Evolutionary conservation across 2,888 invertebrate species (phyloP), one percentile per base, ranked within the genome.

Genomic region (Perizoma affinitatum): DNA sequence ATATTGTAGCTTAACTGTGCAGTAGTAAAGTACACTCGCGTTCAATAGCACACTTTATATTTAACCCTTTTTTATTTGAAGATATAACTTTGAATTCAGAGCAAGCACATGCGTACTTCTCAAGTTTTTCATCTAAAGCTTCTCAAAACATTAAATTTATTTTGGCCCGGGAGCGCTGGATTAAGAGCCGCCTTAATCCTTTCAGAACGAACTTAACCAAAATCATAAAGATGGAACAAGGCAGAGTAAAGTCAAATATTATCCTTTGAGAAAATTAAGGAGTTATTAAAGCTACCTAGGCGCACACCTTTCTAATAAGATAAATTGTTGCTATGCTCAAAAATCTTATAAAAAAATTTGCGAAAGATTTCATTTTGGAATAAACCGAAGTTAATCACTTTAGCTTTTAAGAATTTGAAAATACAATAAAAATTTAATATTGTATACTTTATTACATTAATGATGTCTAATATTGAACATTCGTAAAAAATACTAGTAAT

Each of bases 91-190:
- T 80, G 79, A 76, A 80, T 74, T 76, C 75, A 70, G 72, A 78
- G 78, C 73, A 76, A 75, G 81, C 82, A 84, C 80, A 81, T 74
- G 75, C 74, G 81, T 77, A 77, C 79, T 81, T 85, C 83, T 83
- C 83, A 86, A 88, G 90, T 90, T 90, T 90, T 91, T 90, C 88
- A 86, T 87, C 84, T 83, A 90, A 89, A 91, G 88, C 90, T 87
- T 70, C 82, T 83, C 82, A 78, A 87, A 86, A 84, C 87, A 83
- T 88, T 84, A 89, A 90, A 89, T 90, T 90, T 91, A 91, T 90
- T 89, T 88, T 82, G 80, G 87, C 89, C 88, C 87, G 82, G 83
- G 85, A 85, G 90, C 90, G 87, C 77, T 76, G 87, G 84, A 88
- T 91, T 90, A 89, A 90, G 88, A 86, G 82, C 87, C 80, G 83